A percentile compares a stretch with the other conserved stretches of the same genome.
These are phyloP conservation scores for Uloborus diversus DNA, from an alignment of 1,140 invertebrate genomes.

Conservation along the genomic window DNA sequence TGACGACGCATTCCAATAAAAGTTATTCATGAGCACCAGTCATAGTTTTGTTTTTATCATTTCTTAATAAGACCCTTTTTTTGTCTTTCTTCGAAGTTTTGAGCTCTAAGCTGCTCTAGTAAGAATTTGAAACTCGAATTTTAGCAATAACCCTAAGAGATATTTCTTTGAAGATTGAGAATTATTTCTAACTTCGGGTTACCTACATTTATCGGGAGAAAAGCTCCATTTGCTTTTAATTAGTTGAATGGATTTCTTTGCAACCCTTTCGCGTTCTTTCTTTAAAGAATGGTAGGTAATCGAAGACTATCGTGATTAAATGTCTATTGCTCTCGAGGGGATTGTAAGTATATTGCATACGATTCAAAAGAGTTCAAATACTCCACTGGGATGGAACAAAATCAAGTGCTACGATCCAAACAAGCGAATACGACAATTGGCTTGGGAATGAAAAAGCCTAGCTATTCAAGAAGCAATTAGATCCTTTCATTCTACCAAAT, in stretches of 20 bases:
- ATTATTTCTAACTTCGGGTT: constrained; percentile 22
- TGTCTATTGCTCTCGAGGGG: constrained; percentile 29
- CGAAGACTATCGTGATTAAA: constrained; percentile 40
- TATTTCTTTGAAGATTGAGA: constrained; percentile 25
- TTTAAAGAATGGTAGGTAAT: constrained; percentile 37
- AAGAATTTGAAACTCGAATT: too few relatives aligned
- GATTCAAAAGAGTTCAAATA: constrained; percentile 16
- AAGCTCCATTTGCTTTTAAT: constrained; percentile 49
- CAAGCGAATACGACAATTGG: constrained; percentile 37
- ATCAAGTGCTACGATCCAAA: constrained; percentile 33
- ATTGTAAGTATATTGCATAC: constrained; percentile 25
- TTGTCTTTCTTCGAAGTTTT: too few relatives aligned
- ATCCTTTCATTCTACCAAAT: neutral
- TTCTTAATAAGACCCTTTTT: too few relatives aligned
- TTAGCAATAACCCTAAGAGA: constrained; percentile 1
- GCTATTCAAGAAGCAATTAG: constrained; percentile 19
- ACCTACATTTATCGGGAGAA: constrained; percentile 33
- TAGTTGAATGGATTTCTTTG: constrained; percentile 41
- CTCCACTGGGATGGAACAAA: constrained; percentile 6
- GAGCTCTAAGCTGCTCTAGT: too few relatives aligned
- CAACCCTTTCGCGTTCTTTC: constrained; percentile 13
- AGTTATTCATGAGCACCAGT: too few relatives aligned
- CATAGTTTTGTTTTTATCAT: too few relatives aligned
- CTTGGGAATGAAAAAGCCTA: constrained; percentile 11
- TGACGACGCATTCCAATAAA: too few relatives aligned